Evolutionary conservation across 2,888 invertebrate species (phyloP), one percentile per base, ranked within the genome.

Genomic region (Eupithecia centaureata): DNA sequence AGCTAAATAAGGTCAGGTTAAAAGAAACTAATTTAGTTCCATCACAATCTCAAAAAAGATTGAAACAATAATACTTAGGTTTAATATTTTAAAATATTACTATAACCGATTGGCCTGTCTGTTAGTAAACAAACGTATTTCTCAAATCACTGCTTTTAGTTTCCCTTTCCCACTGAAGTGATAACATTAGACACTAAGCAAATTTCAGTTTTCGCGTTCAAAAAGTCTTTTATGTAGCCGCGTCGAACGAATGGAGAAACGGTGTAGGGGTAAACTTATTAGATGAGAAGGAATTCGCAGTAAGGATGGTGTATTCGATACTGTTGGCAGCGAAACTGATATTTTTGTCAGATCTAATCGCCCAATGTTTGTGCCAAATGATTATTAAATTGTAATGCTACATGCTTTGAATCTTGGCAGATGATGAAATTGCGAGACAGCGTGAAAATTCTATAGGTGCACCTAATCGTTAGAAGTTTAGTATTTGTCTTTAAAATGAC

Each of bases 201-300:
- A 80, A 81, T 79, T 83, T 79, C 67, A 83, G 83, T 81, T 81
- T 72, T 72, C 75, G 78, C 78, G 60, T 61, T 70, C 79, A 87
- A 87, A 89, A 88, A 86, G 83, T 85, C 80, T 76, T 83, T 87
- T 87, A 86, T 79, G 76, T 75, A 74, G 75, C 81, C 79, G 78
- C 82, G 79, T 74, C 76, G 75, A 79, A 79, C 81, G 85, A 86
- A 90, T 91, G 90, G 90, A 90, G 86, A 81, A 90, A 88, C 89
- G 81, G 76, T 90, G 90, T 91, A 78, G 82, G 73, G 75, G 84
- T 90, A 91, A 91, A 88, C 88, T 90, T 89, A 86, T 90, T 90
- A 90, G 79, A 74, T 68, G 62, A 62, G 32, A 4, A 2, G 51
- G 52, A 8, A 82, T 65, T 3, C 61, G 42, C 66, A 78, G 66